A percentile compares a stretch with the other conserved stretches of the same genome.
phyloP scores from a whole-genome alignment of 2,888 invertebrate genomes.

The Macropis europaea region DNA sequence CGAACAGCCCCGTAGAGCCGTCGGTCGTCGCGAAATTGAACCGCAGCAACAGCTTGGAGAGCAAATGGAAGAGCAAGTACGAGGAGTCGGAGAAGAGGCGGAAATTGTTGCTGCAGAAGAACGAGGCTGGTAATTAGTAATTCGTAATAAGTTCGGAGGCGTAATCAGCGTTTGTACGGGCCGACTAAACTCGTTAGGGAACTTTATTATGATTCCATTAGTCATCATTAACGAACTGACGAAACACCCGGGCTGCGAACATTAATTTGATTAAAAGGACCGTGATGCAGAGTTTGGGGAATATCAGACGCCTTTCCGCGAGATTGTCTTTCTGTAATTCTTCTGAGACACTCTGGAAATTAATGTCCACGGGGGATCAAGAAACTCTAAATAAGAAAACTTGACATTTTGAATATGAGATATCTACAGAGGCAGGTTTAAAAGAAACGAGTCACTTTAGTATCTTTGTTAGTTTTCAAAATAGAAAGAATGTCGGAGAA shows the following conservation, averaged over 20 bases:
- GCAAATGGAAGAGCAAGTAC: constrained; percentile 85
- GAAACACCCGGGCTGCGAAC: constrained; percentile 17
- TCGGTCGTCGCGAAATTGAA: constrained; percentile 55
- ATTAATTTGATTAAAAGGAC: constrained; percentile 41
- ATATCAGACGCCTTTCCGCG: background rate
- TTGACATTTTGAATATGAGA: too few relatives aligned
- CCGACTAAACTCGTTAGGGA: constrained; percentile 20
- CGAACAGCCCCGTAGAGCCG: constrained; percentile 37
- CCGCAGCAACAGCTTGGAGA: constrained; percentile 71
- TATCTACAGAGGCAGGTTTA: too few relatives aligned
- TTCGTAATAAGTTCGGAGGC: constrained; percentile 47
- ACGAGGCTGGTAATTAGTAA: constrained; percentile 85
- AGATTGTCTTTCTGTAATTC: too few relatives aligned
- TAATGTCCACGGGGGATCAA: too few relatives aligned
- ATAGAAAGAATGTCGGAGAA: too few relatives aligned
- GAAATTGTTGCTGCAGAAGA: constrained; percentile 85
- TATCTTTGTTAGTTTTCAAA: too few relatives aligned
- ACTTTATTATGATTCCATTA: constrained; percentile 37
- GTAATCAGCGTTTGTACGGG: constrained; percentile 20
- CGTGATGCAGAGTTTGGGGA: constrained; percentile 1
- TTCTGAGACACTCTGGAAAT: background rate
- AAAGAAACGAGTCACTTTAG: too few relatives aligned
- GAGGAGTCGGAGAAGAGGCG: constrained; percentile 87
- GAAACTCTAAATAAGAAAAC: too few relatives aligned
- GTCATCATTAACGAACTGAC: constrained; percentile 32